Evolutionary conservation across 2,797 vertebrate genomes (phyloP), one percentile per base, ranked within the genome.

Genomic region (Lepilemur septentrionalis): DNA sequence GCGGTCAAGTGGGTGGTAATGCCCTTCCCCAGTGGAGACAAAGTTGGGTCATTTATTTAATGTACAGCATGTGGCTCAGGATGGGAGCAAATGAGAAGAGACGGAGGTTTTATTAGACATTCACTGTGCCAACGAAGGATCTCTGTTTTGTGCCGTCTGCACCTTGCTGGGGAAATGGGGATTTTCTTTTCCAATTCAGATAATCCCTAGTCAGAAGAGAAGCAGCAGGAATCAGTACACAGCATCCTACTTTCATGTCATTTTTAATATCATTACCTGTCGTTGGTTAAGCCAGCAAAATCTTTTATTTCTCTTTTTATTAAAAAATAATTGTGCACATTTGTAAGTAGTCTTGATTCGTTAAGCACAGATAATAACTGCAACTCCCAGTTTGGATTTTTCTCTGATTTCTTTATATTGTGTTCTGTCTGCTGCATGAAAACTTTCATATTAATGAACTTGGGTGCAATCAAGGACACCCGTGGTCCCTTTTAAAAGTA

Each of bases 211-310:
- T 75, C 76, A 91, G 88, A 41, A 41, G 48, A 73, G 70, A 97
- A 93, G 94, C 93, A 73, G 91, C 89, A 57, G 63, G 94, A 91
- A 9, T 72, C 86, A 41, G 30, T 61, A 28, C 61, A 76, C 82
- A 46, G 70, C 52, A 76, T 25, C 84, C 78, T 23, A 78, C 13
- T 70, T 75, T 52, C 5, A 46, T 78, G 85, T 38, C 95, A 0
- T 96, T 79, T 92, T 97, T 92, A 41, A 46, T 95, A 86, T 92
- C 96, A 89, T 93, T 95, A 22, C 63, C 88, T 97, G 14, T 7
- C 50, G 10, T 89, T 93, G 57, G 52, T 38, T 22, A 78, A 91
- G n/a, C 84, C 81, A 79, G 81, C 11, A 91, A 91, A 91, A 90
- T 86, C 11, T 80, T 94, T 13, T 65, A 0, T 72, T 88, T 55